These are phyloP conservation scores for Arrhopalites spinosus DNA, from an alignment of 2,888 invertebrate genomes.

Conservation along the genomic window DNA sequence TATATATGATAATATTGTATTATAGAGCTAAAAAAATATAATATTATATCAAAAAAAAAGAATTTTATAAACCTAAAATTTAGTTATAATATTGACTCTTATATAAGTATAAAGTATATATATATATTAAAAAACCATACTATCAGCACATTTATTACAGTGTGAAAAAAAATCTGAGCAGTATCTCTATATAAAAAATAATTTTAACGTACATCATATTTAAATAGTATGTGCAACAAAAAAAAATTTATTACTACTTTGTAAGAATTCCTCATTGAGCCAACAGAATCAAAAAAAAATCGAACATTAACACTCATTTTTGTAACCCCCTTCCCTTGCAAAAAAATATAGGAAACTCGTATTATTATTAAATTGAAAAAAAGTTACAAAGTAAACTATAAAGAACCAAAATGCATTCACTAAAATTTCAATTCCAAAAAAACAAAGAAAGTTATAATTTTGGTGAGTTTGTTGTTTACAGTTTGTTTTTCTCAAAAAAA, in stretches of 20 bases:
- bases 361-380: too few relatives aligned
- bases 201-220: neutral
- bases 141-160: conserved; percentile 14
- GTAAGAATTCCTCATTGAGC: conserved; percentile 8
- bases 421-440: neutral
- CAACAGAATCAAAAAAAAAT: conserved; percentile 5
- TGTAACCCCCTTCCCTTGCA: conserved; percentile 11
- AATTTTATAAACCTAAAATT: conserved; percentile 14
- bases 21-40: conserved; percentile 10
- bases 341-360: neutral
- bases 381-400: too few relatives aligned
- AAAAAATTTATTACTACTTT: neutral
- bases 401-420: too few relatives aligned
- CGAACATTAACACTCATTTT: conserved; percentile 3
- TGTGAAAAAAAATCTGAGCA: conserved; percentile 3
- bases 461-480: neutral
- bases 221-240: neutral
- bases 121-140: conserved; percentile 5
- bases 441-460: neutral
- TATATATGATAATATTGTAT: neutral
- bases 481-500: neutral
- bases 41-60: conserved; percentile 8
- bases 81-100: conserved; percentile 7
- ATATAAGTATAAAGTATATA: too few relatives aligned
- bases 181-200: neutral